Evolutionary conservation across 2,113 vertebrate genomes (phyloP).

Genomic region (Gavia stellata): DNA sequence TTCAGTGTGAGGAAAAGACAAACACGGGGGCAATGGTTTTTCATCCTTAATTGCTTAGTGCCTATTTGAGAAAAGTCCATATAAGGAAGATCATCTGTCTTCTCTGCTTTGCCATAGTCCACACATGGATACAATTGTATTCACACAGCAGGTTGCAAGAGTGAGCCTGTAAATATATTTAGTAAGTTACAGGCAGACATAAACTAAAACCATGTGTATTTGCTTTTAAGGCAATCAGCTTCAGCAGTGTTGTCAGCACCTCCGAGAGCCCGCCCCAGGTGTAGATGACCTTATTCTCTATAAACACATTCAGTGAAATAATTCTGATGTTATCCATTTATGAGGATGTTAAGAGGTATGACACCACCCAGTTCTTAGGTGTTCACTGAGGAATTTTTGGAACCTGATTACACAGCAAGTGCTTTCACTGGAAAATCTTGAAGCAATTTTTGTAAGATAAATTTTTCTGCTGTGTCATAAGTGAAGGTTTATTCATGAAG

Average conservation of each 20-base stretch:
- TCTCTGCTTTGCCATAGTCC: background rate
- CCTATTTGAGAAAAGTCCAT: background rate
- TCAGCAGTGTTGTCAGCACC: conserved; percentile 65
- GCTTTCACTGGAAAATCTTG: background rate
- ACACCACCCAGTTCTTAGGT: background rate
- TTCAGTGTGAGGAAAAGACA: background rate
- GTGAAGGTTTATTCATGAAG: background rate
- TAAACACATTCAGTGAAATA: conserved; percentile 56
- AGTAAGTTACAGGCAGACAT: conserved; percentile 53
- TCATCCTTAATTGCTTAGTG: background rate
- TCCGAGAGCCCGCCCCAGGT: conserved; percentile 32
- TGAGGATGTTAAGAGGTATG: conserved; percentile 26
- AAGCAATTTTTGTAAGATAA: conserved; percentile 23
- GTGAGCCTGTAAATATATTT: conserved; percentile 63
- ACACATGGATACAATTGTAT: conserved; percentile 70
- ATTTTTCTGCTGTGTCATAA: background rate
- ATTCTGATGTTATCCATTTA: conserved; percentile 58
- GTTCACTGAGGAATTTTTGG: background rate
- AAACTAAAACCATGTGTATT: conserved; percentile 74
- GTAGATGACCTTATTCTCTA: conserved; percentile 29
- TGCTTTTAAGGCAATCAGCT: conserved; percentile 66
- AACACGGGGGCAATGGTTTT: background rate
- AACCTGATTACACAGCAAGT: conserved; percentile 3
- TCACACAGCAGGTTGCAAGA: conserved; percentile 58
- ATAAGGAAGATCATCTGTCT: background rate